These are phyloP conservation scores for Chaetops frenatus DNA, from an alignment of 2,113 vertebrate species.

Conservation along the genomic window DNA sequence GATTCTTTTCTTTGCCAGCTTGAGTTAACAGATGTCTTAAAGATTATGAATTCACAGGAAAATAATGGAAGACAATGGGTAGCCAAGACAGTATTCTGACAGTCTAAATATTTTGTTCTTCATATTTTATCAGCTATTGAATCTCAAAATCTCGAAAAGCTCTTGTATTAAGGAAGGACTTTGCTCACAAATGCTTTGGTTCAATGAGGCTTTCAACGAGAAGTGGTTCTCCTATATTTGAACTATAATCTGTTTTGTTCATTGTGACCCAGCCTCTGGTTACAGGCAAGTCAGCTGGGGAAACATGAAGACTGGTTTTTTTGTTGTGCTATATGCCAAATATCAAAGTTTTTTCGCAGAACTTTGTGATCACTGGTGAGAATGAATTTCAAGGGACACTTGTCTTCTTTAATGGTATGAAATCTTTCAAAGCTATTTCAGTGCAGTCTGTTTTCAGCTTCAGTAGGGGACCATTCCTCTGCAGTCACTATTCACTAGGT, in stretches of 20 bases:
- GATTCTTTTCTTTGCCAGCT: not conserved
- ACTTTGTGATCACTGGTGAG: not conserved
- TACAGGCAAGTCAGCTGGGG: not conserved
- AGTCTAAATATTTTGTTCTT: constrained; percentile 12
- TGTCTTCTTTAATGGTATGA: not conserved
- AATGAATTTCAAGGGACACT: not conserved
- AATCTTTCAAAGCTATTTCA: not conserved
- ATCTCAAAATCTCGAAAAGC: not conserved
- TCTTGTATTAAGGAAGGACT: not conserved
- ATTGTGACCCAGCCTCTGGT: not conserved
- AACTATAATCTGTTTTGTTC: not conserved
- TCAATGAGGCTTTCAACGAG: not conserved
- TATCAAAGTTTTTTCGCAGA: not conserved
- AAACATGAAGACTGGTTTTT: not conserved
- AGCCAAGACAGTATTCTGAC: not conserved
- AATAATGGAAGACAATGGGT: not conserved
- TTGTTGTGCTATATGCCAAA: not conserved
- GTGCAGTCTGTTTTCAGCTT: not conserved
- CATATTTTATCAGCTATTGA: not conserved
- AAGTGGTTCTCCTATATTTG: not conserved
- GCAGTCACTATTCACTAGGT: not conserved
- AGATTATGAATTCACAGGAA: constrained; percentile 5
- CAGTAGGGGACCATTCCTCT: not conserved
- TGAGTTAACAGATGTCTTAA: constrained; percentile 17
- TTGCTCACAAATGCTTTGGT: not conserved